Conservation (phyloP, 2,113 vertebrate species). For the Climacteris rufus region DNA sequence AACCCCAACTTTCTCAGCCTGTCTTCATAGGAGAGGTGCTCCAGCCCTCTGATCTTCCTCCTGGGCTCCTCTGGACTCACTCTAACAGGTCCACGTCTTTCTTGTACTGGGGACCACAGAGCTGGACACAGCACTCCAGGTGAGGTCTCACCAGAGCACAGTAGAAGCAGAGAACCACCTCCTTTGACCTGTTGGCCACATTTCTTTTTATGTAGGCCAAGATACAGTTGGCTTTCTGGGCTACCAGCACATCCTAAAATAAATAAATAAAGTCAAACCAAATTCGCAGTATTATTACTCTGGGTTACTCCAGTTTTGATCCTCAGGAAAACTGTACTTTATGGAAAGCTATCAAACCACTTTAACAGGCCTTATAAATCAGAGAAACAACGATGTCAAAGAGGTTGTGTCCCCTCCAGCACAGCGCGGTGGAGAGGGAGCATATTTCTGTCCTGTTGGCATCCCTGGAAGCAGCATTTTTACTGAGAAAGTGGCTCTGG, state of each 20-base stretch:
- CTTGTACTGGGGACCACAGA: not conserved
- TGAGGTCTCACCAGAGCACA: not conserved
- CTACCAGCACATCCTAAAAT: not conserved
- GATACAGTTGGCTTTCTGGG: not conserved
- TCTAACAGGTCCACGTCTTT: not conserved
- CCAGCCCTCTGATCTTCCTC: not conserved
- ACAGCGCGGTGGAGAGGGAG: fast-evolving
- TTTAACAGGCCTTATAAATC: not conserved
- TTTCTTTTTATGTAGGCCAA: not conserved
- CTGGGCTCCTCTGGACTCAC: not conserved
- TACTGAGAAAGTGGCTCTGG: too few relatives aligned
- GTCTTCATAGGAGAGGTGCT: not conserved
- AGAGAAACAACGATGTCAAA: not conserved
- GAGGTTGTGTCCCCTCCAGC: too few relatives aligned
- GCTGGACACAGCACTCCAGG: not conserved
- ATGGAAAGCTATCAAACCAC: not conserved
- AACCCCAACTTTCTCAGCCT: not conserved
- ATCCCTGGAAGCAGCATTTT: not conserved
- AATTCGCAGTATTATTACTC: not conserved
- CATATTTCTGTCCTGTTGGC: not conserved
- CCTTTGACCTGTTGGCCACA: too few relatives aligned
- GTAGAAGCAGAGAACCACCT: not conserved
- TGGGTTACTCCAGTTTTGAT: not conserved
- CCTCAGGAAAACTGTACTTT: not conserved
- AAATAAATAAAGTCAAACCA: not conserved